Evolutionary conservation across 2,797 vertebrate genomes (phyloP).

Genomic region (Cuculus canorus): DNA sequence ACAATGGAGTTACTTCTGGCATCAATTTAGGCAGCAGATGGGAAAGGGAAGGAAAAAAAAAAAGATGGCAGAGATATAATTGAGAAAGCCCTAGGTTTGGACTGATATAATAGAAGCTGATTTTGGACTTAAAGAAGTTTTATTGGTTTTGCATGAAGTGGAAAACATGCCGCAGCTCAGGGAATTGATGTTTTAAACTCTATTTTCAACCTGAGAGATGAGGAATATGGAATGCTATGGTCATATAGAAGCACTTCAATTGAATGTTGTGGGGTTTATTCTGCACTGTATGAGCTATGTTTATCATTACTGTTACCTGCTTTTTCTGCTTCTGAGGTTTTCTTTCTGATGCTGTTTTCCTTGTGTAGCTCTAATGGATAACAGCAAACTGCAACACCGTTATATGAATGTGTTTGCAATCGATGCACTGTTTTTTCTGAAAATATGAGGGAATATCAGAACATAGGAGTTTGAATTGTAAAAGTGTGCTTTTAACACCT

Average conservation of each 20-base stretch:
- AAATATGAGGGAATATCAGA: neutral
- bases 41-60: neutral
- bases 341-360: neutral
- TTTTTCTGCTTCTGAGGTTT: neutral
- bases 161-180: neutral
- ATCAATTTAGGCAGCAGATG: neutral
- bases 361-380: neutral
- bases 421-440: neutral
- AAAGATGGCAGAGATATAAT: neutral
- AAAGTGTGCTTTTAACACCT: neutral
- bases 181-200: neutral
- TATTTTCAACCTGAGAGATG: neutral
- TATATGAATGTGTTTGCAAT: neutral
- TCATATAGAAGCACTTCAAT: neutral
- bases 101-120: neutral
- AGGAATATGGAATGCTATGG: neutral
- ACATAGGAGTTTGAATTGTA: neutral
- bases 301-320: neutral
- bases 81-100: neutral
- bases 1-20: neutral
- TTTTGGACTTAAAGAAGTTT: neutral
- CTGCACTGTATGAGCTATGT: neutral
- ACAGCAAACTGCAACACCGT: neutral
- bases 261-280: neutral
- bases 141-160: neutral